phyloP scores from a whole-genome alignment of 2,797 vertebrate species.

The Arctocebus calabarensis region DNA sequence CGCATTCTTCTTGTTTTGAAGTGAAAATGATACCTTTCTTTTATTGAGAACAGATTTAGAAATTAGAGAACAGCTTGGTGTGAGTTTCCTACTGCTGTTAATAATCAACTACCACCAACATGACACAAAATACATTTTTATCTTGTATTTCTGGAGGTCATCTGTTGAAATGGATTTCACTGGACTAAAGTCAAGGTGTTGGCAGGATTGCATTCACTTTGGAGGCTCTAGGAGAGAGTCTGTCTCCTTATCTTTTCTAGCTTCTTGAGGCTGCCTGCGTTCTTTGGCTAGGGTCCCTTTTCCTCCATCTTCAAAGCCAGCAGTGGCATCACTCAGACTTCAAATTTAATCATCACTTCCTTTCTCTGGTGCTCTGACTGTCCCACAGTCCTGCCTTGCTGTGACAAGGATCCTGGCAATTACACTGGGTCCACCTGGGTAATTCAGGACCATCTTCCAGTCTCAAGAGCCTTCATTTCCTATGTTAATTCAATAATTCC shows the following conservation, averaged over 20 bases:
- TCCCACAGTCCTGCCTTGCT: not conserved
- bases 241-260: not conserved
- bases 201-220: accelerated
- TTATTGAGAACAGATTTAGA: not conserved
- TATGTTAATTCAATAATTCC: not conserved
- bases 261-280: too few relatives aligned
- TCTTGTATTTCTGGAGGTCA: not conserved
- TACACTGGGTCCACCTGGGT: not conserved
- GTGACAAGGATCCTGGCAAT: not conserved
- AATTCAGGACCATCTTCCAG: not conserved
- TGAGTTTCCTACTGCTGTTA: not conserved
- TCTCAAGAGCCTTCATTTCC: not conserved
- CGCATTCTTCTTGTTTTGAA: not conserved
- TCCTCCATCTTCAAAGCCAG: too few relatives aligned
- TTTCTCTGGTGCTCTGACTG: not conserved
- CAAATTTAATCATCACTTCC: accelerated
- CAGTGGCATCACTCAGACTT: not conserved
- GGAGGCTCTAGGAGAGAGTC: not conserved
- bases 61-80: not conserved
- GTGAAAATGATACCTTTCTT: not conserved
- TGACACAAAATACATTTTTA: not conserved
- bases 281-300: not conserved
- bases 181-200: not conserved
- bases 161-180: not conserved
- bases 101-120: not conserved